Percentiles rank a stretch among this genome's conserved stretches.
phyloP scores from a whole-genome alignment of 2,113 vertebrate genomes.

The Redunca redunca region DNA sequence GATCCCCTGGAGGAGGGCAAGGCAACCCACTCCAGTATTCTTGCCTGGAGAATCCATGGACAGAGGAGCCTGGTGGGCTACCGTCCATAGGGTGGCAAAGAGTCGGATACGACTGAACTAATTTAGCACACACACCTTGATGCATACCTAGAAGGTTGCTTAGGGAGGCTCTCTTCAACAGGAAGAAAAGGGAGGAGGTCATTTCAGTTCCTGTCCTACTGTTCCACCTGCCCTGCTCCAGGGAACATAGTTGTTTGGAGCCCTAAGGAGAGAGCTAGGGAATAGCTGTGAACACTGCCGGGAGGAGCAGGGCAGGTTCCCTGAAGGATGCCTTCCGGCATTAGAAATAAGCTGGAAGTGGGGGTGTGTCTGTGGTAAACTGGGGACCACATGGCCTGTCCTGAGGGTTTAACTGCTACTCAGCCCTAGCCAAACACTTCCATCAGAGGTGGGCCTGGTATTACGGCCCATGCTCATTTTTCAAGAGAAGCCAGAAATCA shows the following conservation, averaged over 20 bases:
- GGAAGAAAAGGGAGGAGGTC: neutral
- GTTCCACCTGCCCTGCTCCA: neutral
- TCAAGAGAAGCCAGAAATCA: slow-evolving; percentile 58
- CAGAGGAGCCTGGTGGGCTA: neutral
- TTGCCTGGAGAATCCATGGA: neutral
- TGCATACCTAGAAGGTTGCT: neutral
- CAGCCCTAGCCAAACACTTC: neutral
- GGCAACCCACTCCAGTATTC: neutral
- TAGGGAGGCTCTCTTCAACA: neutral
- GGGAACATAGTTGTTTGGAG: neutral
- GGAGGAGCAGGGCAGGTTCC: neutral
- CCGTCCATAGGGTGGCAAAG: neutral
- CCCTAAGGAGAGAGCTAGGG: neutral
- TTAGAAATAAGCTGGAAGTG: neutral
- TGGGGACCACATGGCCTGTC: neutral
- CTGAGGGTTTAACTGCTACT: neutral
- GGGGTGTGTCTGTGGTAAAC: neutral
- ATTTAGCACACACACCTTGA: neutral
- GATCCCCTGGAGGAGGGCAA: neutral
- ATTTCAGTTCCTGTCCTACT: too few relatives aligned
- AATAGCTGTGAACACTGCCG: neutral
- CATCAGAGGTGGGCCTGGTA: neutral
- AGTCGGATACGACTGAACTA: neutral
- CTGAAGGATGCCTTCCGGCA: neutral
- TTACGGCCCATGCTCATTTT: neutral